Evolutionary conservation across 2,797 vertebrate species (phyloP), one percentile per base, ranked within the genome.

Genomic region (Sylvilagus floridanus): DNA sequence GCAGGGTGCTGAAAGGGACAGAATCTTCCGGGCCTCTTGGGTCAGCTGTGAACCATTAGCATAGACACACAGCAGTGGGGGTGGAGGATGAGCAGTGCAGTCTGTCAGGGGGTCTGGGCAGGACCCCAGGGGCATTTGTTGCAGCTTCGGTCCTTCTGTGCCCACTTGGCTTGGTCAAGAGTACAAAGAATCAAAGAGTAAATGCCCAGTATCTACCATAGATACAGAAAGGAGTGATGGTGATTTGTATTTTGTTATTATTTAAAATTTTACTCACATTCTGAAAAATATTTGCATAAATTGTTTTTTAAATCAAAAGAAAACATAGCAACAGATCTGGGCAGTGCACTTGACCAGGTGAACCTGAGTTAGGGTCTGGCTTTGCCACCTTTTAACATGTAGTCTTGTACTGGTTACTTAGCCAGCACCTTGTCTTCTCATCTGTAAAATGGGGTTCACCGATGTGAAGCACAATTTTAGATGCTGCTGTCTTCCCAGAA

Each of bases 301-400:
- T 85, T 82, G 11, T 26, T 88, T 94, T 95, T 66, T 73, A 65
- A 90, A 42, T 37, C 42, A 90, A 28, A 72, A 47, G 35, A 37
- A 16, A 63, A 37, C 93, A 22, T 28, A 30, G 13, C 52, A 73
- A 54, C 2, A 12, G 60, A 11, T 24, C 14, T 37, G n/a, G 16
- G 2, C 1, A 14, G 42, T 73, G n/a, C 42, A 47, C 77, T 37
- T 82, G 82, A 78, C 60, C 52, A 71, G 78, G 30, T 6, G 11
- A 54, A 30, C 37, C 12, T n/a, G 35, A 28, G 4, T 47, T 66
- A 30, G 52, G 42, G 32, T 57, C 47, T 60, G 30, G 42, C 52
- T 85, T 79, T 79, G 71, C 35, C 21, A 7, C 30, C 63, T 85
- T 77, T 21, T 52, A 66, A 69, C 13, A 5, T 11, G 22, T 28